phyloP scores from a whole-genome alignment of 2,888 invertebrate genomes.

The Dichetophora obliterata region DNA sequence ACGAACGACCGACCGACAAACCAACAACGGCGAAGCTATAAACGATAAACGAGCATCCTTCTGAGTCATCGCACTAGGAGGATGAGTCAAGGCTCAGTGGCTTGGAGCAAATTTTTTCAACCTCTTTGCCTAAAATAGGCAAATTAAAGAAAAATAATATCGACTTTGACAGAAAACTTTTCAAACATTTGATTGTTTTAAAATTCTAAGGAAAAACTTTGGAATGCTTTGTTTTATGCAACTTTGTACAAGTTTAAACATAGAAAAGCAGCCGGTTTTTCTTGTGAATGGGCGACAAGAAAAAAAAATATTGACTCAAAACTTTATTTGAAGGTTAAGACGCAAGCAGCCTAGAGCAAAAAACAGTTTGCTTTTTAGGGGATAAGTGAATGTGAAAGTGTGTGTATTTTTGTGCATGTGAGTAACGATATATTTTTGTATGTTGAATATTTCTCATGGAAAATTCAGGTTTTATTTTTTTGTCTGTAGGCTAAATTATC shows the following conservation, averaged over 20 bases:
- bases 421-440: no score
- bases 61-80: no score
- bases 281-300: background rate
- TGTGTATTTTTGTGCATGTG: no score
- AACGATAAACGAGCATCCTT: background rate
- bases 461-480: no score
- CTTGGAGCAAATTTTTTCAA: background rate
- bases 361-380: no score
- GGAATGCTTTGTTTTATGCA: no score
- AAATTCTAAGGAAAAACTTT: slow-evolving; percentile 4
- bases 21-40: no score
- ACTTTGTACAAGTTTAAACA: no score
- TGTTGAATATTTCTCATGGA: no score
- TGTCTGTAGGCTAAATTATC: no score
- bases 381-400: no score
- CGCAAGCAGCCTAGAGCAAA: background rate
- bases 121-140: background rate
- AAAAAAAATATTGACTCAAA: background rate
- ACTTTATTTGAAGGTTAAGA: slow-evolving; percentile 7
- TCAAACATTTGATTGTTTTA: slow-evolving; percentile 7
- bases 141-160: slow-evolving; percentile 7
- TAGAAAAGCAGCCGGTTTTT: background rate
- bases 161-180: slow-evolving; percentile 19
- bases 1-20: no score
- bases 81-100: background rate